Base-by-base conservation (phyloP, 1,140 invertebrate genomes). In the Zaprionus kolodkinae region DNA sequence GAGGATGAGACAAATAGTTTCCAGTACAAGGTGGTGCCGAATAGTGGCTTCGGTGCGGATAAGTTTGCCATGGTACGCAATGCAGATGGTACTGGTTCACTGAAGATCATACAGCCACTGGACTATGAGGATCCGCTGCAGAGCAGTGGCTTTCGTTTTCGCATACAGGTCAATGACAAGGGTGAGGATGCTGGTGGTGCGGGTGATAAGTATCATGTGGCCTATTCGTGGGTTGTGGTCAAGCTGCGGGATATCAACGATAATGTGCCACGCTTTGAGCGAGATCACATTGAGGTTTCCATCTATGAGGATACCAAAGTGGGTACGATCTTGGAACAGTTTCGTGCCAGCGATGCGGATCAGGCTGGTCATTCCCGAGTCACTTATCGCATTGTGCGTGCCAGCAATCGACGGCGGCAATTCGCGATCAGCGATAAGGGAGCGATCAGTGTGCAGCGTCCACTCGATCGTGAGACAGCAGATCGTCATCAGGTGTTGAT, bases 61-160 rank as follows among this genome's bases (percentile, higher is more conserved):
- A 95, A 95, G 79, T 95, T 95, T 83, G 94, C 94, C 13, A 95
- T 95, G 95, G 94, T 95, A 4, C 93, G 94, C 30, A 95, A 95
- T 80, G 94, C 93, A 61, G 95, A 95, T 84, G 95, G 95, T 1
- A 95, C 95, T 0, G 95, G 95, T 5, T 95, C 95, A 0, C 91
- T 95, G n/a, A 95, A 95, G 91, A 94, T 95, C 61, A 94, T 95
- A 33, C 95, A 95, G 80, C 94, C 94, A 0, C 85, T 95, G 13
- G 94, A 95, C 88, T 95, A 93, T 75, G 94, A 95, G 91, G 94
- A 95, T 91, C 92, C 92, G 10, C 86, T 94, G 65, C 94, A 95
- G 78, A 94, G 94, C 50, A 93, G 94, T 73, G 94, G 94, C 15
- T 95, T 95, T 73, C 93, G 94, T 52, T 95, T 95, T 91, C 93